Evolutionary conservation across 2,888 invertebrate genomes (phyloP).

Genomic region (Lingula anatina): DNA sequence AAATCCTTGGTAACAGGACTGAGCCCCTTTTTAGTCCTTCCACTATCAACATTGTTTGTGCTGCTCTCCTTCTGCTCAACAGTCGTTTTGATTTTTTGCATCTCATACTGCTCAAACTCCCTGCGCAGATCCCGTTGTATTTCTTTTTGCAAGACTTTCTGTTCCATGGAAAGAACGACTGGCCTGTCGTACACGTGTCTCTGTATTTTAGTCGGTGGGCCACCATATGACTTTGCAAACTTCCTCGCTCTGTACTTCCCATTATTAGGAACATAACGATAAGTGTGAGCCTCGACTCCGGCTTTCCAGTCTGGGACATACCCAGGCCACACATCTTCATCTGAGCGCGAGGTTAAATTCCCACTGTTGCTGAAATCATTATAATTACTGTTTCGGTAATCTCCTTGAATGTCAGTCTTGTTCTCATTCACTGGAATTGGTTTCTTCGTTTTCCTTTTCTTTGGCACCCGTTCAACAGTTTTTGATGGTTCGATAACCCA

Average conservation of each 20-base stretch:
- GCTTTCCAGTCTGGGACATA: conserved; percentile 31
- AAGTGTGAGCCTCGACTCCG: conserved; percentile 37
- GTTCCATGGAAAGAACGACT: conserved; percentile 22
- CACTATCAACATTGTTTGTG: background rate
- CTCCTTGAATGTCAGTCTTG: conserved; percentile 4
- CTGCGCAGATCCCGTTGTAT: conserved; percentile 24
- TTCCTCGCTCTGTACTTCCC: conserved; percentile 34
- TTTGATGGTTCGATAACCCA: too few relatives aligned
- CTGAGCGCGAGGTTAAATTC: conserved; percentile 15
- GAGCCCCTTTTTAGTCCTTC: background rate
- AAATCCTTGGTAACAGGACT: background rate
- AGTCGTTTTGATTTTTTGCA: background rate
- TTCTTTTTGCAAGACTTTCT: conserved; percentile 25
- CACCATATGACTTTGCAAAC: conserved; percentile 21
- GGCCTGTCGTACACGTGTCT: conserved; percentile 22
- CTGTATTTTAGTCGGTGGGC: too few relatives aligned
- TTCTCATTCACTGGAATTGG: too few relatives aligned
- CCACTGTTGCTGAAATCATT: conserved; percentile 11
- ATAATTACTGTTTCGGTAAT: conserved; percentile 6
- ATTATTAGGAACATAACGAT: conserved; percentile 34
- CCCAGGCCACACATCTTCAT: conserved; percentile 25
- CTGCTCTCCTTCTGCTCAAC: background rate
- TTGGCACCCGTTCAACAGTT: too few relatives aligned
- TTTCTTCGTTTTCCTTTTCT: background rate
- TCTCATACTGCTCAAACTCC: conserved; percentile 12